Evolutionary conservation across 2,888 invertebrate species (phyloP).

Genomic region (Silvanus unidentatus): DNA sequence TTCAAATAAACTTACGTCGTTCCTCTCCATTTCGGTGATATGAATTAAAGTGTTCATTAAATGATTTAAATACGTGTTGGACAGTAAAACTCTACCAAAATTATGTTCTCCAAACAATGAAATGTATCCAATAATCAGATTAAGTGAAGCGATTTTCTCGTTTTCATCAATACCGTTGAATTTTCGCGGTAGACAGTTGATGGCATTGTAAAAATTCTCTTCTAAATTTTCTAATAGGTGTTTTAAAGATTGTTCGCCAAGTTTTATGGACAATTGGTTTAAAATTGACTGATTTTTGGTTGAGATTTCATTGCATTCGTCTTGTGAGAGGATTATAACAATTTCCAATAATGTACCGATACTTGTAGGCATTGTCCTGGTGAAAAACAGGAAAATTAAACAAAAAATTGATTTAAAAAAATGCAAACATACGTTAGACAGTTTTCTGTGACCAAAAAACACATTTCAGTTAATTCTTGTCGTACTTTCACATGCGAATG

Average conservation of each 20-base stretch:
- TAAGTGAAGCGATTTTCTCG: slow-evolving; percentile 58
- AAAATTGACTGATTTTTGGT: slow-evolving; percentile 40
- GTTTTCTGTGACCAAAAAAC: slow-evolving; percentile 52
- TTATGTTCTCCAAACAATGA: slow-evolving; percentile 53
- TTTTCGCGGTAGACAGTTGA: slow-evolving; percentile 60
- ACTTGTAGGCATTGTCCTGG: slow-evolving; percentile 60
- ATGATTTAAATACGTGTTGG: slow-evolving; percentile 50
- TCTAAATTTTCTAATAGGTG: slow-evolving; percentile 52
- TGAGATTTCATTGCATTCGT: slow-evolving; percentile 54
- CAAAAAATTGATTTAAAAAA: slow-evolving; percentile 1
- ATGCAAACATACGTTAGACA: slow-evolving; percentile 57
- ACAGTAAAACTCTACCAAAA: slow-evolving; percentile 54
- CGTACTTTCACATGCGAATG: slow-evolving; percentile 60
- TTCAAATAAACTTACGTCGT: slow-evolving; percentile 49
- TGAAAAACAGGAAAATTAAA: no score
- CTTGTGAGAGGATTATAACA: slow-evolving; percentile 62
- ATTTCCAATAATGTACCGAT: slow-evolving; percentile 60
- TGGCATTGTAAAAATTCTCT: slow-evolving; percentile 54
- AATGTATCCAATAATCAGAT: slow-evolving; percentile 63
- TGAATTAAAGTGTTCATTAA: slow-evolving; percentile 54
- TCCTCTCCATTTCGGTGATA: slow-evolving; percentile 50
- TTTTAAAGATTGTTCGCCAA: slow-evolving; percentile 40
- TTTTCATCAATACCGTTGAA: slow-evolving; percentile 57
- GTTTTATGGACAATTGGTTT: slow-evolving; percentile 44
- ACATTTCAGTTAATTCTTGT: slow-evolving; percentile 56